phyloP scores from a whole-genome alignment of 2,888 invertebrate genomes.

The Harpagoxenus sublaevis region DNA sequence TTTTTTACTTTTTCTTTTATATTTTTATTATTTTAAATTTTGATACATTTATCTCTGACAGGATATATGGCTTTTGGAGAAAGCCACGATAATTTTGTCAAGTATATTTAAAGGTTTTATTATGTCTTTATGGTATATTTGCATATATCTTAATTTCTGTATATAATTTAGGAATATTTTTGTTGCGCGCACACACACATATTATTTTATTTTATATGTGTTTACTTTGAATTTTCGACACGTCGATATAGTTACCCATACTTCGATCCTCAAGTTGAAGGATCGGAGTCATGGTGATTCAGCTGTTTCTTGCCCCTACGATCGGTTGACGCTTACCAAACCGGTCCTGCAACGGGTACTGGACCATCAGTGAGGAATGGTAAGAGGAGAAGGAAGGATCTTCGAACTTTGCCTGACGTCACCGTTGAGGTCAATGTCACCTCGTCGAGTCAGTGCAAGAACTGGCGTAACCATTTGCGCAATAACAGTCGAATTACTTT shows the following conservation, averaged over 20 bases:
- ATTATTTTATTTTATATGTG: background rate
- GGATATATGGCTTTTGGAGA: background rate
- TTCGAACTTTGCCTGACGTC: conserved; percentile 74
- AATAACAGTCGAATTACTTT: conserved; percentile 14
- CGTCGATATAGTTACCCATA: conserved; percentile 57
- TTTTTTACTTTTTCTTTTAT: background rate
- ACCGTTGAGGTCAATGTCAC: conserved; percentile 77
- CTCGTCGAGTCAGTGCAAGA: conserved; percentile 59
- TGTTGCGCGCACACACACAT: background rate
- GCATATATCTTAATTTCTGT: background rate
- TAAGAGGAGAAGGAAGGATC: conserved; percentile 68
- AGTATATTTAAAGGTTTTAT: background rate
- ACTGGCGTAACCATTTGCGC: conserved; percentile 45
- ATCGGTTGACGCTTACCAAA: conserved; percentile 77
- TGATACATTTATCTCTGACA: background rate
- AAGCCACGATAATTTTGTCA: background rate
- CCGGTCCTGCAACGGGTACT: conserved; percentile 74
- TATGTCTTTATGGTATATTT: background rate
- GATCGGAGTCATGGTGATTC: conserved; percentile 76
- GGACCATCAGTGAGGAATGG: conserved; percentile 66
- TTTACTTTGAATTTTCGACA: conserved; percentile 59
- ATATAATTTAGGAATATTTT: conserved; percentile 7
- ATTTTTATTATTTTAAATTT: background rate
- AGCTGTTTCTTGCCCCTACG: conserved; percentile 76
- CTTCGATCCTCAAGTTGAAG: conserved; percentile 70